A percentile compares a stretch with the other conserved stretches of the same genome.
These are phyloP conservation scores for Neomonachus schauinslandi DNA, from an alignment of 2,113 vertebrate genomes.

Conservation along the genomic window DNA sequence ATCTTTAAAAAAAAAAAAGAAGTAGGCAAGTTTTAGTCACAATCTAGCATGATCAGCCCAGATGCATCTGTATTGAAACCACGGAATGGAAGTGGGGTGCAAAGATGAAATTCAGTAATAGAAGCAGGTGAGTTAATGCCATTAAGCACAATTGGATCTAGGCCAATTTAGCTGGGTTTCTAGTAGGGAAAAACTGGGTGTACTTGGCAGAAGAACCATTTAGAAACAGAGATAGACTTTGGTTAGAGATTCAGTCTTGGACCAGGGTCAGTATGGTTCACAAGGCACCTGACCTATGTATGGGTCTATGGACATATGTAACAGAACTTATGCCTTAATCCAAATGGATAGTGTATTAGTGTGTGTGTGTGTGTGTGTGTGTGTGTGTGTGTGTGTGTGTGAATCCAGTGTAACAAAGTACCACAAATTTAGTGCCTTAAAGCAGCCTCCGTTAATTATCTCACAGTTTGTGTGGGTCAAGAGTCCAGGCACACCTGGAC, in stretches of 20 bases:
- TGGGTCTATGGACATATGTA: fast-evolving
- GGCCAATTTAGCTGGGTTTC: background rate
- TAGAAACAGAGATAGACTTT: background rate
- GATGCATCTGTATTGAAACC: background rate
- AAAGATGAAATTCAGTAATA: background rate
- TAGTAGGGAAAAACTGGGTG: background rate
- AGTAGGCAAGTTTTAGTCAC: background rate
- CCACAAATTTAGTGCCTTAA: too few relatives aligned
- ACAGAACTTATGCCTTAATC: background rate
- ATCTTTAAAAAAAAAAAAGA: background rate
- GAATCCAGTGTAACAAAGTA: background rate
- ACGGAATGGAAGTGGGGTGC: fast-evolving
- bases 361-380: background rate
- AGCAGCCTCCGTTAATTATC: background rate
- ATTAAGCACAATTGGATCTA: fast-evolving
- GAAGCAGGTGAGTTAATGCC: background rate
- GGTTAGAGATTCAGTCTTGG: background rate
- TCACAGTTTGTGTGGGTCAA: background rate
- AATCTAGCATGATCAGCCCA: too few relatives aligned
- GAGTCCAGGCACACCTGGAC: background rate
- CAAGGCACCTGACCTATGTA: too few relatives aligned
- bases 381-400: background rate
- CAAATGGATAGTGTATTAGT: background rate
- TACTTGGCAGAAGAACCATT: background rate
- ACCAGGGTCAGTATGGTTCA: background rate